Conservation (phyloP, 2,797 vertebrate species). For the Strix occidentalis region DNA sequence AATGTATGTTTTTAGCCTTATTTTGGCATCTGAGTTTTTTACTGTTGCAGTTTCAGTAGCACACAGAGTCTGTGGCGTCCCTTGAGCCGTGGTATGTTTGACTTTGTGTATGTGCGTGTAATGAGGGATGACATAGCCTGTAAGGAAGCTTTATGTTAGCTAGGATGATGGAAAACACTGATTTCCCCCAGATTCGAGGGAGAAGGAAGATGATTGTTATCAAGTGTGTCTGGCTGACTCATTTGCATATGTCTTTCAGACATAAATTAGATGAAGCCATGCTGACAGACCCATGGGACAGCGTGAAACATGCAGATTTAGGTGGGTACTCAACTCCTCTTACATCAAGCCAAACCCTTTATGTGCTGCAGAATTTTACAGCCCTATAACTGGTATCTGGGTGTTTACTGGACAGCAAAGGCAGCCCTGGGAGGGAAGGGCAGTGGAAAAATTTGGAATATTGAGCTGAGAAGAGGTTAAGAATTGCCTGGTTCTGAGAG, state of each 20-base stretch:
- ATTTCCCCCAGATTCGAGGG: rapidly evolving
- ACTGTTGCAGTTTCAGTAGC: background rate
- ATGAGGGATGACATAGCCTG: background rate
- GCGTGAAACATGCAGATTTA: conserved; percentile 86
- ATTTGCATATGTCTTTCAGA: conserved; percentile 70
- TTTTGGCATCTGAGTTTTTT: background rate
- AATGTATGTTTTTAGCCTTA: background rate
- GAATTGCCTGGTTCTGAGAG: background rate
- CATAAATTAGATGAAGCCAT: conserved; percentile 88
- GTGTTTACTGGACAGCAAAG: background rate
- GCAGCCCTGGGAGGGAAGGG: background rate
- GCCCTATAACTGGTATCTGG: background rate
- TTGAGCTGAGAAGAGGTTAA: background rate
- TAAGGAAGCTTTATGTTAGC: background rate
- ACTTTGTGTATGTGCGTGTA: rapidly evolving
- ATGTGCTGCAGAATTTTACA: background rate
- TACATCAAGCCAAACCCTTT: background rate
- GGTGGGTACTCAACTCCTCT: conserved; percentile 66
- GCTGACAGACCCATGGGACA: conserved; percentile 87
- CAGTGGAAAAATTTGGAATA: background rate
- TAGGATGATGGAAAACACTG: background rate
- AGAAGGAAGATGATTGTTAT: background rate
- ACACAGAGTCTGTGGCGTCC: background rate
- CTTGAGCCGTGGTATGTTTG: background rate
- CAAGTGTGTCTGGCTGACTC: background rate